Percentiles rank a stretch among this genome's conserved stretches.
Conservation (phyloP, 2,113 vertebrate species). For the Polypterus senegalus region DNA sequence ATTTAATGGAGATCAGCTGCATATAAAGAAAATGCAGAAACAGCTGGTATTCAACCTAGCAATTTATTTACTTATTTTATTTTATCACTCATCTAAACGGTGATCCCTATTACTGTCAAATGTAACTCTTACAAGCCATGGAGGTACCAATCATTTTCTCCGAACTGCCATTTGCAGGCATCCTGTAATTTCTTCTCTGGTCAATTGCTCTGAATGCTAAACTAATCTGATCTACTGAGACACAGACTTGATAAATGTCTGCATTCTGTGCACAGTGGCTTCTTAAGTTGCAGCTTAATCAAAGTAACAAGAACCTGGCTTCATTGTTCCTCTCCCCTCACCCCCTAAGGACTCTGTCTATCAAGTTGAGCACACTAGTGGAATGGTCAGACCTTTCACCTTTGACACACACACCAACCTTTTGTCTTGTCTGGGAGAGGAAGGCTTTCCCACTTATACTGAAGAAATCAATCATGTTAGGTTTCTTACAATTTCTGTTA, state of each 20-base stretch:
- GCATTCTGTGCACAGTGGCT: neutral
- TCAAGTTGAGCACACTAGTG: neutral
- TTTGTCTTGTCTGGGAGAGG: neutral
- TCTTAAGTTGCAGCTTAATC: conserved; percentile 10
- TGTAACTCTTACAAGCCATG: no score
- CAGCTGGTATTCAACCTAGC: no score
- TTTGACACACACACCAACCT: neutral
- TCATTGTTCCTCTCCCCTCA: neutral
- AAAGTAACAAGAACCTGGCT: conserved; percentile 4
- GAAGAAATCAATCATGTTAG: neutral
- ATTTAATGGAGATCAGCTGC: no score
- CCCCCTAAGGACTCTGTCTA: neutral
- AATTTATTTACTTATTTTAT: no score
- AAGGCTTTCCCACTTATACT: neutral
- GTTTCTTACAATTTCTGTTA: no score
- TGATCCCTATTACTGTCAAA: no score
- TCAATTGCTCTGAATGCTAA: no score
- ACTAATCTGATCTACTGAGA: no score
- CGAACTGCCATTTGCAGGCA: neutral
- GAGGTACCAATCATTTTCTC: neutral
- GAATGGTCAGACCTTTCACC: conserved; percentile 1
- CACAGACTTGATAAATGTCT: conserved; percentile 5
- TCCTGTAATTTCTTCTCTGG: conserved; percentile 1
- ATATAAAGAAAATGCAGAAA: no score
- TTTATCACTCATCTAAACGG: no score